Evolutionary conservation across 2,797 vertebrate genomes (phyloP), one percentile per base, ranked within the genome.

Genomic region (Eulemur mongoz): DNA sequence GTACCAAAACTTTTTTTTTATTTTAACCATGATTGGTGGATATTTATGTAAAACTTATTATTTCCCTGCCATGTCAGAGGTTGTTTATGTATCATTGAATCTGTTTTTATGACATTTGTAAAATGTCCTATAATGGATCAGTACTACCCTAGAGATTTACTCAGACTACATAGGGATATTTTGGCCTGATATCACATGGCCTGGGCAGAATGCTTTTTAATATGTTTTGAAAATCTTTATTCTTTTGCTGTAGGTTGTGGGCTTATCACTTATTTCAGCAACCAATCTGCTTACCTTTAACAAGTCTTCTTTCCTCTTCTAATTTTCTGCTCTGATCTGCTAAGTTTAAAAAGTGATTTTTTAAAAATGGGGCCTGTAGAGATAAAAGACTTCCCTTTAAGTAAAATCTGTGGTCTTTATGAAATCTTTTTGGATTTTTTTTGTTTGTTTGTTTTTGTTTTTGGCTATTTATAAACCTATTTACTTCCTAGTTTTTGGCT

Each of bases 211-310:
- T 91, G 57, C 25, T 75, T 85, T 91, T 85, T 85, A 93, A 35
- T 91, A 76, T 78, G 18, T 85, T 81, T 73, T 89, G 48, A 91
- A 93, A 79, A 54, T 82, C 48, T 87, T 89, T 72, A 72, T 57
- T 69, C 32, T 85, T 85, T 92, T 80, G 18, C 22, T 93, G 0
- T 94, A 65, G 48, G 0, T 73, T 84, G 3, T 91, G 7, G n/a
- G 30, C 83, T 76, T 96, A 90, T 70, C n/a, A n/a, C 67, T 91
- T 95, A 69, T 94, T 59, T 93, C 50, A 92, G 65, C 50, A 87
- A 0, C 75, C 15, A 65, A 7, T 50, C 15, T 95, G 9, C 65
- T 91, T 81, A 48, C 23, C 25, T 52, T 95, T 86, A 88, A 8
- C 52, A 88, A 69, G 18, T 89, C 65, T 2, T 79, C 72, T 80